phyloP scores from a whole-genome alignment of 2,888 invertebrate species.

The Eulithis prunata region DNA sequence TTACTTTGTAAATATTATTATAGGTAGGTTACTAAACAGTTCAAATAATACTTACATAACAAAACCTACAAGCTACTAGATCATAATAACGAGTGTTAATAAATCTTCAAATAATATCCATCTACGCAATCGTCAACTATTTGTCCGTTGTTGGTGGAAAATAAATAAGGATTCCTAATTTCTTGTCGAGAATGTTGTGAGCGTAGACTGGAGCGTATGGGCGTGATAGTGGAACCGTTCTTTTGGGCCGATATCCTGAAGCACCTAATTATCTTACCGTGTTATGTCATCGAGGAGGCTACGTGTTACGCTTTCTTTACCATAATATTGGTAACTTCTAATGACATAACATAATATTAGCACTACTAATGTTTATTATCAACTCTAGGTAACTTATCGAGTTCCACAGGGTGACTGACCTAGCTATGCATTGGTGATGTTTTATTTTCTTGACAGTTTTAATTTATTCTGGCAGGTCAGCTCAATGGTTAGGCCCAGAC shows the following conservation, averaged over 20 bases:
- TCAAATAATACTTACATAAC: too few relatives aligned
- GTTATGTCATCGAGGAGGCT: conserved; percentile 13
- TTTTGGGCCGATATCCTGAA: too few relatives aligned
- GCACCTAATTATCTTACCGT: not conserved
- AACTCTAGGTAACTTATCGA: too few relatives aligned
- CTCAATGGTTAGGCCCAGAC: conserved; percentile 71
- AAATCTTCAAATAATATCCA: conserved; percentile 1
- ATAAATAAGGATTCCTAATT: too few relatives aligned
- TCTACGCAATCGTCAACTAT: conserved; percentile 8
- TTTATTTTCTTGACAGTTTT: not conserved
- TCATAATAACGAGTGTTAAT: not conserved
- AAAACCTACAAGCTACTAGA: not conserved
- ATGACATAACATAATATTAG: not conserved
- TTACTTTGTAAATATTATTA: too few relatives aligned
- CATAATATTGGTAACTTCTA: not conserved
- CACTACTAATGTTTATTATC: too few relatives aligned
- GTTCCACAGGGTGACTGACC: too few relatives aligned
- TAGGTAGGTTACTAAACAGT: not conserved
- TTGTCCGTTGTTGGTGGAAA: conserved; percentile 1
- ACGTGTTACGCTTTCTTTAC: conserved; percentile 16
- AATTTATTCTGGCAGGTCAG: conserved; percentile 58
- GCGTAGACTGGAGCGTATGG: too few relatives aligned
- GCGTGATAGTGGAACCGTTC: too few relatives aligned
- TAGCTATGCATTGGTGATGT: too few relatives aligned
- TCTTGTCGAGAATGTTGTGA: too few relatives aligned